These are phyloP conservation scores for Ispidina lecontei DNA, from an alignment of 2,797 vertebrate genomes.

Conservation along the genomic window DNA sequence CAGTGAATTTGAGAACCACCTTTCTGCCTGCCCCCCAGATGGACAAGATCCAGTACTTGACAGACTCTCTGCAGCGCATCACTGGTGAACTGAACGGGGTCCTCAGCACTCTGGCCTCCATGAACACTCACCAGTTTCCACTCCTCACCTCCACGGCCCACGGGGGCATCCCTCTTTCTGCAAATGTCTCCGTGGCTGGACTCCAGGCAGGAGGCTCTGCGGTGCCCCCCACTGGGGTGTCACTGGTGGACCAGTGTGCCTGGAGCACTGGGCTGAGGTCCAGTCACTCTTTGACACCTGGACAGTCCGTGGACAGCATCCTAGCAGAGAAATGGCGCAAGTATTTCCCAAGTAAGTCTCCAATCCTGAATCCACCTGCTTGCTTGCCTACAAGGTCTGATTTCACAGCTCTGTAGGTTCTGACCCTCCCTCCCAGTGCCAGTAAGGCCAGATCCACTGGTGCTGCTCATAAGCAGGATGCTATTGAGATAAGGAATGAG, in stretches of 20 bases:
- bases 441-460: not conserved
- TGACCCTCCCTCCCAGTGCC: accelerated
- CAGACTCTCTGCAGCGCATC: slow-evolving; percentile 86
- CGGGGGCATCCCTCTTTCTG: not conserved
- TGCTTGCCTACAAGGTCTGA: accelerated
- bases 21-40: slow-evolving; percentile 50
- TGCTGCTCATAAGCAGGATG: not conserved
- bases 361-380: accelerated
- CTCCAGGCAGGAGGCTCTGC: not conserved
- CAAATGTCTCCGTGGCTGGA: not conserved
- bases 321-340: slow-evolving; percentile 84
- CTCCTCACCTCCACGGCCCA: not conserved
- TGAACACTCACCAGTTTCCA: slow-evolving; percentile 60
- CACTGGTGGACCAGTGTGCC: slow-evolving; percentile 56
- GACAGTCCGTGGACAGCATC: slow-evolving; percentile 74
- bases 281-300: not conserved
- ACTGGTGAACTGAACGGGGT: slow-evolving; percentile 86
- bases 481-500: not conserved
- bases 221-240: not conserved
- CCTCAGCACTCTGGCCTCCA: slow-evolving; percentile 79
- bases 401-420: not conserved
- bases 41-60: slow-evolving; percentile 84
- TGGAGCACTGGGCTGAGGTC: slow-evolving; percentile 52
- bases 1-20: slow-evolving; percentile 5
- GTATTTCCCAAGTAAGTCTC: slow-evolving; percentile 85